Evolutionary conservation across 2,888 invertebrate species (phyloP), one percentile per base, ranked within the genome.

Genomic region (Sepiola atlantica): DNA sequence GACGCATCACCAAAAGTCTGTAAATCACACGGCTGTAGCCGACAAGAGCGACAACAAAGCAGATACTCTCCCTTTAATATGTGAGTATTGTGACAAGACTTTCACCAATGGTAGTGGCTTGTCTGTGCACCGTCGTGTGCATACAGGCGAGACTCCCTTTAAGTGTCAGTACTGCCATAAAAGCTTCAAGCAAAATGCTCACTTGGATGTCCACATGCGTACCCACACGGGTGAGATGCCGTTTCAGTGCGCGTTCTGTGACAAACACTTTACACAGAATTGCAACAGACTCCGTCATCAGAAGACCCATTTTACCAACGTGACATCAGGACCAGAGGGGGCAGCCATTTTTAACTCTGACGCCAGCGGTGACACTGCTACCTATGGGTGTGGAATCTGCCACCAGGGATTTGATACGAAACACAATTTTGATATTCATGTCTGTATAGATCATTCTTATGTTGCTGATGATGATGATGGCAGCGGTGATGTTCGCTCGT

Each of bases 191-290:
- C 92, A 92, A n/a, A 92, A 92, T 54, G 55, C 55, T 24, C 92
- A 92, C n/a, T 32, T 92, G n/a, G 55, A 92, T 45, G 92, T 92
- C 92, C 92, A 92, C 55, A n/a, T 92, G 92, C 92, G 92, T 24
- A 92, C 35, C 24, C 92, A 92, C 12, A 92, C 92, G 28, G 92
- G 92, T 24, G 92, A 92, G 32, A 92, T 54, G 8, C 92, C 92
- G 16, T 92, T 55, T 54, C 92, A 92, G 1, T 92, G 92, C 12
- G 54, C 45, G 16, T 92, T 92, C 55, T 92, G 92, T 92, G 45
- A 92, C 92, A 92, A 92, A 55, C 45, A n/a, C n/a, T 92, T 92
- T n/a, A 92, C 92, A n/a, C 92, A 92, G 12, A 92, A 92, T 55
- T 55, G 92, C 54, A 92, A 92, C 92, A 28, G 55, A n/a, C 45